Conservation (phyloP, 2,888 invertebrate genomes). For the Agonopterix heracliana region DNA sequence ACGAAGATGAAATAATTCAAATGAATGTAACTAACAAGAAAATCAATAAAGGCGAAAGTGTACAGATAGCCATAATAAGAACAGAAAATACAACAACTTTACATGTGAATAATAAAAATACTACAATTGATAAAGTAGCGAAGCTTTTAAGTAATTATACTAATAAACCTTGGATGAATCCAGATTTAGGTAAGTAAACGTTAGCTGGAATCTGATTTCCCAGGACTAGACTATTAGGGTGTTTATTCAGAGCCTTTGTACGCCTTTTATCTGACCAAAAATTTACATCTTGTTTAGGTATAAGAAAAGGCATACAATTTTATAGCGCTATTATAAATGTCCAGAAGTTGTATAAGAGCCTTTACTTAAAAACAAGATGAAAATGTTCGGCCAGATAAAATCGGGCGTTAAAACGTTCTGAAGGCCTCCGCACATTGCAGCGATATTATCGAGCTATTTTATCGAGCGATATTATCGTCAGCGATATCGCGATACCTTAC, state of each 20-base stretch:
- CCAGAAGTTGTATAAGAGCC: neutral
- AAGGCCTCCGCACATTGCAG: too few relatives aligned
- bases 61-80: constrained; percentile 91
- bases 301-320: too few relatives aligned
- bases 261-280: too few relatives aligned
- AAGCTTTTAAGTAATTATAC: constrained; percentile 84
- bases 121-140: constrained; percentile 81
- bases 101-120: constrained; percentile 87
- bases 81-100: constrained; percentile 83
- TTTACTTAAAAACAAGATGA: neutral
- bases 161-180: constrained; percentile 91
- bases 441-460: too few relatives aligned
- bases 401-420: too few relatives aligned
- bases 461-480: too few relatives aligned
- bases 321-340: neutral
- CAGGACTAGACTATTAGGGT: neutral
- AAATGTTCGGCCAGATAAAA: too few relatives aligned
- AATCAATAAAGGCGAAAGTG: constrained; percentile 87
- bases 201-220: too few relatives aligned
- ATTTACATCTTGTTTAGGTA: too few relatives aligned
- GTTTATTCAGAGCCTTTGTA: neutral
- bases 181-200: constrained; percentile 80
- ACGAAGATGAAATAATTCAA: constrained; percentile 86
- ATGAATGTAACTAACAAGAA: constrained; percentile 85
- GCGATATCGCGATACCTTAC: too few relatives aligned